Conservation (phyloP, 2,113 vertebrate genomes). For the Cheilinus undulatus region DNA sequence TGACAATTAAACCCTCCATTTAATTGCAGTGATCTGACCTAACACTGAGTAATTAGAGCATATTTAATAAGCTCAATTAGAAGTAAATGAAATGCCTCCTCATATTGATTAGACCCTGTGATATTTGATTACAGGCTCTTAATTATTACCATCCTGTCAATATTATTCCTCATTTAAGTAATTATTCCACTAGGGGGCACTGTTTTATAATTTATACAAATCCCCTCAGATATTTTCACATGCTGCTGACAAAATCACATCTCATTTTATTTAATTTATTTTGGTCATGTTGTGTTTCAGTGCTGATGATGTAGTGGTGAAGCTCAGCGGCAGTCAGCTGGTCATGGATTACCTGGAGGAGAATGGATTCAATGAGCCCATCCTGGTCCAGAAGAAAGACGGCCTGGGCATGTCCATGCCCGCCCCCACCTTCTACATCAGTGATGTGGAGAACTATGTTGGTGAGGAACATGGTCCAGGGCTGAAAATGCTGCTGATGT, state of each 20-base stretch:
- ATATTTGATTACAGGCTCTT: background rate
- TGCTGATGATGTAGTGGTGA: conserved; percentile 93
- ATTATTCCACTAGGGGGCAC: conserved; percentile 62
- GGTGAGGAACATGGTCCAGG: conserved; percentile 82
- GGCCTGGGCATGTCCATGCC: conserved; percentile 93
- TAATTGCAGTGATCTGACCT: background rate
- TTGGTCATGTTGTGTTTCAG: conserved; percentile 71
- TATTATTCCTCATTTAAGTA: conserved; percentile 6
- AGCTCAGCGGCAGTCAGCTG: conserved; percentile 90
- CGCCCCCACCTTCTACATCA: conserved; percentile 97
- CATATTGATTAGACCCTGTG: background rate
- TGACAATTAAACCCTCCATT: background rate
- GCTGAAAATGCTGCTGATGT: background rate
- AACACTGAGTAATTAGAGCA: background rate
- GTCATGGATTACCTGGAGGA: conserved; percentile 93
- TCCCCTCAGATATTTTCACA: background rate
- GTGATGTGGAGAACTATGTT: conserved; percentile 97
- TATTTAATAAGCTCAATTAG: background rate
- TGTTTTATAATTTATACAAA: conserved; percentile 28
- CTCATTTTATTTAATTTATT: background rate
- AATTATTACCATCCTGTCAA: background rate
- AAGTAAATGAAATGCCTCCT: background rate
- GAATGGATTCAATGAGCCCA: conserved; percentile 93
- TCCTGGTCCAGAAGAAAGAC: conserved; percentile 95
- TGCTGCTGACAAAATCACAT: background rate